Conservation (phyloP, 2,797 vertebrate species). For the Psittacula echo region DNA sequence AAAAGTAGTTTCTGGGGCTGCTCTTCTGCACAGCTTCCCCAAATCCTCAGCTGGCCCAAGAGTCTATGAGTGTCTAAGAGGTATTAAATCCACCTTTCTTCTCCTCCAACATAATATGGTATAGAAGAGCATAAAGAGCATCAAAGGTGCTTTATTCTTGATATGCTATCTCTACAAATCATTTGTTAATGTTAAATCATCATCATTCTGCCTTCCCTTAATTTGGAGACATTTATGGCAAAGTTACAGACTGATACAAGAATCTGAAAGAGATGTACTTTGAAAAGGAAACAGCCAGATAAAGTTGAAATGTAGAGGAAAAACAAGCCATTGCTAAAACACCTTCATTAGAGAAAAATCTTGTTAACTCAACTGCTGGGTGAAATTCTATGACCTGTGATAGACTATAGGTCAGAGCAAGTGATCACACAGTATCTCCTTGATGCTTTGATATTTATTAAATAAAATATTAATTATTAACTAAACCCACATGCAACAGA, state of each 20-base stretch:
- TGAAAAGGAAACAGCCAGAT: neutral
- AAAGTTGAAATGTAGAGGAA: neutral
- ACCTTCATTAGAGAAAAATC: neutral
- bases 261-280: neutral
- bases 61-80: neutral
- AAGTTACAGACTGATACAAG: neutral
- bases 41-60: neutral
- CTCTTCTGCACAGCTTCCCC: neutral
- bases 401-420: neutral
- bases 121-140: neutral
- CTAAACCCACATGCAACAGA: neutral
- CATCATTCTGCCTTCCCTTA: neutral
- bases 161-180: neutral
- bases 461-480: neutral
- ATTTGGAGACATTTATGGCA: neutral
- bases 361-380: neutral
- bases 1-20: neutral
- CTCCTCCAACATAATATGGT: neutral
- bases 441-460: neutral
- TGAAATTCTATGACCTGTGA: neutral
- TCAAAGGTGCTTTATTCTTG: neutral
- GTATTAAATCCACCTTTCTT: neutral
- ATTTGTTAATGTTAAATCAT: neutral
- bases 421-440: neutral
- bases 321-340: neutral